These are phyloP conservation scores for Lapara coniferarum DNA, from an alignment of 2,888 invertebrate species.

Conservation along the genomic window DNA sequence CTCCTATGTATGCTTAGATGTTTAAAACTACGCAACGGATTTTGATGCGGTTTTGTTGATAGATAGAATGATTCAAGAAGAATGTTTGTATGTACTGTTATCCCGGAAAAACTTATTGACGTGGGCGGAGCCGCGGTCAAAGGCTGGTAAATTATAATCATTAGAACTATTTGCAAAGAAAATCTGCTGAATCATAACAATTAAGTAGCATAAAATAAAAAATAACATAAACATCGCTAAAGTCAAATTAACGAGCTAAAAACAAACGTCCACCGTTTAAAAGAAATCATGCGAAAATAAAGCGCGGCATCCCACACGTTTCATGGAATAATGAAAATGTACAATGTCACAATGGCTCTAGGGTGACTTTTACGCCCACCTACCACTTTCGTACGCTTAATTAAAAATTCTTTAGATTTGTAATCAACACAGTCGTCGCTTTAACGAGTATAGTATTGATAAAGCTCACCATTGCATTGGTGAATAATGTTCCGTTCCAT, in stretches of 20 bases:
- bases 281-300: constrained; percentile 7
- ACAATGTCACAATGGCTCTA: constrained; percentile 18
- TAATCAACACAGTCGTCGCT: constrained; percentile 8
- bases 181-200: too few relatives aligned
- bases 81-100: too few relatives aligned
- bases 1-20: too few relatives aligned
- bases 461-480: constrained; percentile 25
- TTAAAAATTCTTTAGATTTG: constrained; percentile 20
- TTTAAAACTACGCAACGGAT: too few relatives aligned
- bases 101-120: too few relatives aligned
- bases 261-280: background rate
- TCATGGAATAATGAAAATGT: constrained; percentile 21
- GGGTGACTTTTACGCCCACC: constrained; percentile 16
- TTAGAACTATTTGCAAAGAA: too few relatives aligned
- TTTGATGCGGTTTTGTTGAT: too few relatives aligned
- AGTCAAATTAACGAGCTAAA: background rate
- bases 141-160: too few relatives aligned
- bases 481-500: constrained; percentile 34
- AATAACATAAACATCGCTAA: background rate
- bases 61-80: too few relatives aligned
- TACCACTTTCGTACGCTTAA: constrained; percentile 18
- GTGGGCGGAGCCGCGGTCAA: too few relatives aligned
- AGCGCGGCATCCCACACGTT: constrained; percentile 10
- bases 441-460: constrained; percentile 17
- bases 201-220: background rate